Percentiles rank a stretch among this genome's conserved stretches.
Conservation (phyloP, 1,140 invertebrate species). For the Acromyrmex heyeri region DNA sequence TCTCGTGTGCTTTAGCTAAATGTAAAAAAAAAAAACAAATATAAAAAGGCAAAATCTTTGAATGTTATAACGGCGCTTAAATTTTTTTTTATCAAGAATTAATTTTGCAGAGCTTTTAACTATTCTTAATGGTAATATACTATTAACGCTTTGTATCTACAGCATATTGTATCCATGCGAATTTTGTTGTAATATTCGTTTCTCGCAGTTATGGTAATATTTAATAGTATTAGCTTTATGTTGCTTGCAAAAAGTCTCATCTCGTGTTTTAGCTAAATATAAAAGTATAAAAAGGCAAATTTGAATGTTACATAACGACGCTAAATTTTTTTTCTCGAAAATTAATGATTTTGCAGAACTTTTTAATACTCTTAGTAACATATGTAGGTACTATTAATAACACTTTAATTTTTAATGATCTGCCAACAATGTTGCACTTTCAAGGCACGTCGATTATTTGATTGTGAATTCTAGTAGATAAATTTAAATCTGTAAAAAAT, state of each 20-base stretch:
- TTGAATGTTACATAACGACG: not conserved
- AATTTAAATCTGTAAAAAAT: too few species aligned
- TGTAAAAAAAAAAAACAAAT: not conserved
- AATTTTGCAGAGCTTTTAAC: not conserved
- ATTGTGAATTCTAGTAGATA: too few species aligned
- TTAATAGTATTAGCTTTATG: not conserved
- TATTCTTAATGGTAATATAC: not conserved
- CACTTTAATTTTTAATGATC: not conserved
- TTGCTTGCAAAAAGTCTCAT: not conserved
- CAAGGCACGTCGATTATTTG: too few species aligned
- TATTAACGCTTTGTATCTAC: not conserved
- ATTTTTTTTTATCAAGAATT: not conserved
- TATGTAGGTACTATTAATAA: not conserved
- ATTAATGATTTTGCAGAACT: not conserved
- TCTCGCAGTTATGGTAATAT: not conserved
- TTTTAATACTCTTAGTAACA: not conserved
- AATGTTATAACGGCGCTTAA: not conserved
- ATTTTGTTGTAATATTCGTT: too few species aligned
- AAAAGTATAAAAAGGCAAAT: not conserved
- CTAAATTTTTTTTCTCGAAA: not conserved
- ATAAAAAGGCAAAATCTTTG: not conserved
- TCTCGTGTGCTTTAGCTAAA: not conserved
- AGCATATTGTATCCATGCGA: not conserved
- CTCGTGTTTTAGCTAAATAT: not conserved
- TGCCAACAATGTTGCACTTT: too few species aligned